A percentile compares a stretch with the other conserved stretches of the same genome.
Evolutionary conservation across 2,888 invertebrate species (phyloP).

Genomic region (Ormyrus labotus): DNA sequence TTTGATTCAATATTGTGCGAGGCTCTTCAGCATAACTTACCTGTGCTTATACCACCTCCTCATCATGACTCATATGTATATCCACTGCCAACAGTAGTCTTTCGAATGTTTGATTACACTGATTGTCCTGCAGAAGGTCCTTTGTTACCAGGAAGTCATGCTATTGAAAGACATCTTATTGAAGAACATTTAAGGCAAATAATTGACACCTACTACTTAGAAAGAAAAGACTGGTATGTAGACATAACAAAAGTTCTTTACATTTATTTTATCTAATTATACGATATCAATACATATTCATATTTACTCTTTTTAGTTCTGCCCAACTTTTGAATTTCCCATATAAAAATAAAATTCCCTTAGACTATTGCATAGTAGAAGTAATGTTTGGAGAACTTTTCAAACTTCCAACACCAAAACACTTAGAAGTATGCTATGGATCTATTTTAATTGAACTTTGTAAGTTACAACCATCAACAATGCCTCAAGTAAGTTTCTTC

Average conservation of each 20-base stretch:
- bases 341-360: conserved; percentile 93
- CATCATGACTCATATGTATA: conserved; percentile 94
- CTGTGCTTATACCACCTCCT: conserved; percentile 92
- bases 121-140: conserved; percentile 95
- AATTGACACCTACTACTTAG: conserved; percentile 89
- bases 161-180: conserved; percentile 97
- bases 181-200: conserved; percentile 98
- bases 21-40: conserved; percentile 96
- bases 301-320: conserved; percentile 78
- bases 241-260: not conserved
- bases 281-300: no score
- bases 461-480: conserved; percentile 95
- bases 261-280: not conserved
- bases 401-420: conserved; percentile 91
- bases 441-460: conserved; percentile 97
- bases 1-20: conserved; percentile 97
- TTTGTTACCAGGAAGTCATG: conserved; percentile 95
- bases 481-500: conserved; percentile 86
- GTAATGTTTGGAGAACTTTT: conserved; percentile 96
- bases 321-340: conserved; percentile 94
- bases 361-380: conserved; percentile 99
- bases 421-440: conserved; percentile 94
- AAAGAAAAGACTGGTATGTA: conserved; percentile 92
- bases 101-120: conserved; percentile 98
- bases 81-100: conserved; percentile 96